Base-by-base conservation (phyloP, 2,797 vertebrate genomes). In the Esox lucius region DNA sequence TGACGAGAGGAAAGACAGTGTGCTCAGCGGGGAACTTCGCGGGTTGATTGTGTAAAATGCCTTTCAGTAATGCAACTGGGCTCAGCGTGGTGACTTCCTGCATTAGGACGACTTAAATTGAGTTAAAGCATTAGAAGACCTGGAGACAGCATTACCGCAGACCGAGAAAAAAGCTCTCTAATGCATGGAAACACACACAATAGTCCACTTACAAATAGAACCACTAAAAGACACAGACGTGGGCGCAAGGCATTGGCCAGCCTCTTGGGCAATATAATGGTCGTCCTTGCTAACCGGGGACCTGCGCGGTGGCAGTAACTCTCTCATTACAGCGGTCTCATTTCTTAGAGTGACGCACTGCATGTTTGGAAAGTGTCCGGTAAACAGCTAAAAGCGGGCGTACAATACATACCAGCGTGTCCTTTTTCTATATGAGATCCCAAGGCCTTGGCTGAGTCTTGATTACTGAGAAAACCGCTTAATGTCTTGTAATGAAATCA, bases 51-150 rank as follows among this genome's bases (percentile, higher is more conserved):
- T 9, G 42, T 46, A 46, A 46, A 46, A 46, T 12, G 42, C 42
- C 42, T 46, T 46, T 78, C 76, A 69, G 35, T 83, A 78, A 83
- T 75, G 74, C 11, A 12, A 46, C 42, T 12, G 73, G 42, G 35
- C 49, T 71, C 76, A 53, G 74, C 59, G 65, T 73, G 62, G 56
- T 75, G 42, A 73, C 83, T 90, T 91, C 86, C 83, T 90, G 85
- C 78, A 77, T 81, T 49, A 11, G 39, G 68, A 71, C n/a, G 35
- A 39, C 35, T 22, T 49, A 76, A 87, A 90, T 87, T 78, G 8
- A 86, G 86, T 91, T 84, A 85, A 80, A 82, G 68, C 71, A 74
- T 85, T 81, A 82, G 48, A 26, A 26, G 35, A 51, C 67, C 74
- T 51, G 33, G 51, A 68, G 77, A 70, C 68, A 69, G 72, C 68